Base-by-base conservation (phyloP, 2,113 vertebrate species). In the Dunckerocampus dactyliophorus region DNA sequence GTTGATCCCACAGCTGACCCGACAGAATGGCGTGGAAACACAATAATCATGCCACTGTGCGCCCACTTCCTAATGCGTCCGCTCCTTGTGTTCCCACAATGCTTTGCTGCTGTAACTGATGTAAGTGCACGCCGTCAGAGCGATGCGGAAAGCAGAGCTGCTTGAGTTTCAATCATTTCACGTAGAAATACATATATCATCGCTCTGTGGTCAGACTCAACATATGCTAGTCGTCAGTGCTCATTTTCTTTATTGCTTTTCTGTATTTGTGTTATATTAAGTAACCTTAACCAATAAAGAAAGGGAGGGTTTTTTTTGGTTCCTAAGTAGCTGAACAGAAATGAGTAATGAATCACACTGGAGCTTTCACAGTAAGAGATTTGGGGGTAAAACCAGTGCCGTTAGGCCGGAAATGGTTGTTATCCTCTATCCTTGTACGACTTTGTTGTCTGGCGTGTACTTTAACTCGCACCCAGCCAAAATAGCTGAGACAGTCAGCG, bases 391-490 rank as follows among this genome's bases (percentile, higher is more conserved):
- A 43, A 13, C 2, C 39, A 14, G 39, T 43, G 39, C 39, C 39
- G 14, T 43, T 43, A 6, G 39, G 14, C 13, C 39, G 13, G 13
- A 5, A 43, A 43, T 14, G 14, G 2, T 65, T 62, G 46, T 59
- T 82, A 73, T 39, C 24, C 47, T 31, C 37, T 55, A 24, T 54
- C 60, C 64, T 24, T 65, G 61, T 53, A 53, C 14, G 22, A 48
- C 58, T 64, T 81, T 74, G 69, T 75, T 78, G 67, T 67, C 62
- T 13, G 54, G 39, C 54, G 39, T 56, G 54, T 56, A 42, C 37
- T 21, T 39, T 20, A 21, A 56, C 19, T 87, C 74, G 74, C 79
- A 83, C 79, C 83, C 80, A 82, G 84, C 71, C 73, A 42, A 0
- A 4, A 4, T 74, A 61, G 76, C 72, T 3, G 67, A 73, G 73